Evolutionary conservation across 1,140 invertebrate genomes (phyloP), one percentile per base, ranked within the genome.

Genomic region (Zaprionus nigranus): DNA sequence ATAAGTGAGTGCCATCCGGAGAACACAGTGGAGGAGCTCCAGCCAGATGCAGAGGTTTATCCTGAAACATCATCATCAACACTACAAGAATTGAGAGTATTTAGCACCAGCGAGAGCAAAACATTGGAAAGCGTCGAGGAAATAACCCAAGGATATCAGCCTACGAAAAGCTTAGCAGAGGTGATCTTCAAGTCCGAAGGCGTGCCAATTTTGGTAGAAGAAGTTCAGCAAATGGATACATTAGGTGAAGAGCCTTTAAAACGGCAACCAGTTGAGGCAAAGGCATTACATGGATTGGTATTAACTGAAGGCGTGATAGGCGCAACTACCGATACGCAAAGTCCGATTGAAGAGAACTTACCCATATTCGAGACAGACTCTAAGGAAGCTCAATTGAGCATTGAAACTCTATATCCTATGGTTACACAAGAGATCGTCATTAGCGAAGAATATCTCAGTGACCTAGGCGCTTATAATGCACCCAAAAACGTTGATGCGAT

Each of bases 161-260:
- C 87, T 0, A 60, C 43, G 1, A 69, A 75, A 11, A 46, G 26
- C 9, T 26, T 51, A 3, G 91, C 87, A 5, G 62, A 81, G 9
- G 38, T 77, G 2, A 66, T 56, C 11, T 6, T 92, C 1, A 79
- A 75, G 3, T 12, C 79, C 0, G 51, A 90, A 40, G 60, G 66
- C 2, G 17, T 59, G 7, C 38, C 76, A 20, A 94, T 56, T 94
- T 95, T 76, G 95, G 96, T 93, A 93, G 94, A 86, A 95, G 96
- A 94, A 95, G 95, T 17, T 81, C 94, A 60, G 36, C 15, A 74
- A 17, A 63, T 81, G 26, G 84, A 88, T 2, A 58, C 71, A 9
- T 15, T 84, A 0, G 17, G 36, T 7, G 34, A 46, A 5, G 54
- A 74, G 17, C 17, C 57, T 5, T 1, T 36, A 20, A 61, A 30